Base-by-base conservation (phyloP, 2,797 vertebrate genomes). In the Ispidina picta region DNA sequence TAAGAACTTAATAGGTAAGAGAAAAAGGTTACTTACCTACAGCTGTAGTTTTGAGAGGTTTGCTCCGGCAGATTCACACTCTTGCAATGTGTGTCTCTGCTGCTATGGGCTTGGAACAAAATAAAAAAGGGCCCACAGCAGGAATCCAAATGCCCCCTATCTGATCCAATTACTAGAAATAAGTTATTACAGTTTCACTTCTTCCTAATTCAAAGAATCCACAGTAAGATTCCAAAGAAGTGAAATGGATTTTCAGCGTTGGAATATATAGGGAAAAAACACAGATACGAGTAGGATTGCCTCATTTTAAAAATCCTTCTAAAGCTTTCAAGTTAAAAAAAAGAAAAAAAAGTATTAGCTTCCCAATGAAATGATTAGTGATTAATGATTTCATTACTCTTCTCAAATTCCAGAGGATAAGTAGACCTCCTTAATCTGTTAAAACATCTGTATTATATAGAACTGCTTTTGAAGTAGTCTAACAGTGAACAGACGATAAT, bases 61-160 rank as follows among this genome's bases (percentile, higher is more conserved):
- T 96, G 93, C 88, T 95, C 85, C 89, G 60, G 94, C 95, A 96
- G 93, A 96, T 95, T 95, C 89, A 96, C 94, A 96, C 95, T 91
- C 95, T 70, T 86, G 95, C 77, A 85, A 75, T 93, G 94, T 78
- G 91, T 93, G 89, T 94, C 13, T 96, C 95, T 96, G 95, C 95
- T 96, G 95, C 70, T 95, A 94, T 62, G 91, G 94, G 87, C 60
- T 95, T 65, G 84, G 51, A 93, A 93, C 1, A 83, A 92, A 95
- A 83, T 75, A 79, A 82, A 88, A 81, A 92, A 92, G 54, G 19
- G 87, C 91, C 92, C 89, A 89, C 62, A 82, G 72, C 75, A 95
- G 82, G 87, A 87, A 95, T 89, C 82, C 87, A 94, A 73, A 63
- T 95, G 91, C 82, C 89, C 65, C 92, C 95, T 94, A 88, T 93